Evolutionary conservation across 2,113 vertebrate species (phyloP).

Genomic region (Cinclus cinclus): DNA sequence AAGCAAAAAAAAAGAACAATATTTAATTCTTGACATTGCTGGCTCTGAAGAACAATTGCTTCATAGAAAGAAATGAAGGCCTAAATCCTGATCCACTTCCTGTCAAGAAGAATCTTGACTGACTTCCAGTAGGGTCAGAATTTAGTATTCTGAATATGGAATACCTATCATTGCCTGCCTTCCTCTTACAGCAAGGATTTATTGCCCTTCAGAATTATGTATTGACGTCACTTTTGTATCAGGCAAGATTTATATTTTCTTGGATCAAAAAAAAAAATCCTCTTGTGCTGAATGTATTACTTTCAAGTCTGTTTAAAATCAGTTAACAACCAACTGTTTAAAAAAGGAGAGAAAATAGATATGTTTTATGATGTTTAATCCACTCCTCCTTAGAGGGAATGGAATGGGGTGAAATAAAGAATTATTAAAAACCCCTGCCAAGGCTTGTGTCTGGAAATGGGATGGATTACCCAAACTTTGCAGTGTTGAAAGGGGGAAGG

Average conservation of each 20-base stretch:
- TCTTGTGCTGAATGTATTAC: not conserved
- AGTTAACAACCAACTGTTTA: not conserved
- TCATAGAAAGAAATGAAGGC: accelerated
- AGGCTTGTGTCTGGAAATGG: not conserved
- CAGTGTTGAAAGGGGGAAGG: not conserved
- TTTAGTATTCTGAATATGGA: conserved; percentile 35
- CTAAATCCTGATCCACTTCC: not conserved
- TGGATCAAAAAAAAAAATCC: not conserved
- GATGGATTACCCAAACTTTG: not conserved
- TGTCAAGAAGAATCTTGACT: not conserved
- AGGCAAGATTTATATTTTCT: conserved; percentile 17
- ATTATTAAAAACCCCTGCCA: not conserved
- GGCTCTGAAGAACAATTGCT: not conserved
- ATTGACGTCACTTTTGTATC: conserved; percentile 36
- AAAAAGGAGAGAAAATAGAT: not conserved
- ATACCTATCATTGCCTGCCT: conserved; percentile 12
- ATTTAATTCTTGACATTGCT: not conserved
- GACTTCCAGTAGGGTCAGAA: not conserved
- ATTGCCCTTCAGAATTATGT: conserved; percentile 44
- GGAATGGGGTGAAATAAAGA: not conserved
- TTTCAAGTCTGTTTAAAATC: not conserved
- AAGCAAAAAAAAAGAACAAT: not conserved
- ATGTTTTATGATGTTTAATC: not conserved
- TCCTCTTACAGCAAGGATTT: conserved; percentile 36
- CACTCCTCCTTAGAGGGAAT: not conserved